Evolutionary conservation across 2,888 invertebrate genomes (phyloP).

Genomic region (Nemoura dubitans): DNA sequence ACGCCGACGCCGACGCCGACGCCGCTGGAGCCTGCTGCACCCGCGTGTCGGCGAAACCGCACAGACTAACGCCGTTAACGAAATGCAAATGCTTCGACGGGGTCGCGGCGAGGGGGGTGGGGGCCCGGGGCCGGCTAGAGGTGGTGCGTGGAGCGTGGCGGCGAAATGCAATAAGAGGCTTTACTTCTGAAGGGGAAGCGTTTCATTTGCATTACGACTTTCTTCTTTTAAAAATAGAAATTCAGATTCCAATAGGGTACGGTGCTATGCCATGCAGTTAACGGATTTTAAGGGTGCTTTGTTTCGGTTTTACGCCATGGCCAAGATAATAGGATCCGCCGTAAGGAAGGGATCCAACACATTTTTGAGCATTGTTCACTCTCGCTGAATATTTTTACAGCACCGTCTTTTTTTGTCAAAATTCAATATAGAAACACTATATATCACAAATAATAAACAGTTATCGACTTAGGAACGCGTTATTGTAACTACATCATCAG

Average conservation of each 20-base stretch:
- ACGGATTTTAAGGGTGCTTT: neutral
- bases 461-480: no score
- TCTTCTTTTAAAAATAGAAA: slow-evolving; percentile 29
- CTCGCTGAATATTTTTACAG: no score
- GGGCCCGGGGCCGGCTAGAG: neutral
- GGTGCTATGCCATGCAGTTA: neutral
- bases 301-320: no score
- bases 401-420: no score
- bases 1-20: neutral
- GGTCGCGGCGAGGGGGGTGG: no score
- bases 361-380: no score
- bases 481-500: no score
- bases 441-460: no score
- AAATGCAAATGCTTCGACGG: slow-evolving; percentile 29
- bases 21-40: no score
- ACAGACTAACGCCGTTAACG: slow-evolving; percentile 30
- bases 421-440: no score
- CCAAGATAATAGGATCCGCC: no score
- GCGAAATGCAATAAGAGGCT: slow-evolving; percentile 37
- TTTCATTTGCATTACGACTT: slow-evolving; percentile 34
- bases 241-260: neutral
- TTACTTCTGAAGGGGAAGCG: slow-evolving; percentile 16
- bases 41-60: slow-evolving; percentile 28
- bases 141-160: neutral
- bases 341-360: no score